Evolutionary conservation across 2,113 vertebrate genomes (phyloP).

Genomic region (Guaruba guarouba): DNA sequence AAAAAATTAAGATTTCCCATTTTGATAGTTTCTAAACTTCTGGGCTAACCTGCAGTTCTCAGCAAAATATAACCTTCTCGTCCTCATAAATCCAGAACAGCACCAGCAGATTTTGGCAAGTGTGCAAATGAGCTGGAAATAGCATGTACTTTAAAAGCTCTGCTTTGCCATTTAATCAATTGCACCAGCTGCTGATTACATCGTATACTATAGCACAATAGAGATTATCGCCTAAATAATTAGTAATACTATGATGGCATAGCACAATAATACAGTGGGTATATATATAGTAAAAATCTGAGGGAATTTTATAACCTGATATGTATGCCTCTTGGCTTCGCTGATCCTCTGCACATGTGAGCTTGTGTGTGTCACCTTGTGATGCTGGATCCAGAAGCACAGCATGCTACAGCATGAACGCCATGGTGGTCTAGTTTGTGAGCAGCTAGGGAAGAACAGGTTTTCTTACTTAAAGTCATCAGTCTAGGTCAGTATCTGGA

Average conservation of each 20-base stretch:
- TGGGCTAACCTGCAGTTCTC: not conserved
- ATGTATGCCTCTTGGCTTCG: not conserved
- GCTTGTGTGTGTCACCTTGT: not conserved
- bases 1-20: not conserved
- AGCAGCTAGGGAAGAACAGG: not conserved
- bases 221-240: conserved; percentile 54
- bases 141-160: conserved; percentile 27
- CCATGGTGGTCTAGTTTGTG: rapidly evolving
- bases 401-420: not conserved
- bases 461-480: not conserved
- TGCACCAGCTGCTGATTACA: conserved; percentile 18
- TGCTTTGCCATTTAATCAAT: conserved; percentile 47
- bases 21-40: not conserved
- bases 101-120: not conserved
- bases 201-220: not conserved
- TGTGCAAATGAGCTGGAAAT: conserved; percentile 51
- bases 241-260: conserved; percentile 17
- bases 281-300: conserved; percentile 44
- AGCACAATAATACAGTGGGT: not conserved
- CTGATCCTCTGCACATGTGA: not conserved
- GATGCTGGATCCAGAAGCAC: not conserved
- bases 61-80: not conserved
- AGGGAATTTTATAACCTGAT: conserved; percentile 36
- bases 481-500: not conserved
- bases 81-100: not conserved